Evolutionary conservation across 2,113 vertebrate species (phyloP), one percentile per base, ranked within the genome.

Genomic region (Apaloderma vittatum): DNA sequence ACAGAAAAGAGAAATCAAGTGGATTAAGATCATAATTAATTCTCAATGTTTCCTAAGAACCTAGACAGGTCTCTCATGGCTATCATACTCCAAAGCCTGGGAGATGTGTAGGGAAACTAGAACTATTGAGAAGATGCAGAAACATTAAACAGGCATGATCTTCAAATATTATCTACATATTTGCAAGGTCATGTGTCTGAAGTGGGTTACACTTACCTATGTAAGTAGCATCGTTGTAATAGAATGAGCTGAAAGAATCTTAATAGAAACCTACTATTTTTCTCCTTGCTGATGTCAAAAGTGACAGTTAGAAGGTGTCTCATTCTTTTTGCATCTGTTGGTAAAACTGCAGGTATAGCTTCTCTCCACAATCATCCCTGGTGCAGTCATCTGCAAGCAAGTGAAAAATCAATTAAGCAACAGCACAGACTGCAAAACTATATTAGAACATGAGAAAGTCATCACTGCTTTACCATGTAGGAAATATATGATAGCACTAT

Each of bases 331-430:
- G 97, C 54, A 98, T 96, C 83, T 98, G 95, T 59, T 97, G 95
- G 93, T 98, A 98, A 92, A 99, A 98, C 71, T 92, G 97, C 94
- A 97, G 95, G 87, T 98, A 98, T 30, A 99, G 86, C 22, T 97
- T 87, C 73, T 98, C 97, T 85, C 96, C 97, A 51, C 90, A 82
- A 43, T 82, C 30, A 40, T 79, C 86, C n/a, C 85, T 80, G 27
- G 54, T 32, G 12, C 61, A 81, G 76, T 74, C 78, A 74, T 72
- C 95, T 97, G 88, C 54, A 94, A 90, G n/a, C 59, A 96, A 45
- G 23, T n/a, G 59, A 81, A 72, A 96, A 75, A 86, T 55, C 86
- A 86, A 93, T 96, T 90, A 95, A 76, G 43, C 36, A 65, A 34
- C 37, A 90, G 59, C 34, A 89, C 12, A 54, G 24, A 68, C 40